A percentile compares a stretch with the other conserved stretches of the same genome.
phyloP scores from a whole-genome alignment of 2,888 invertebrate genomes.

The Tholera decimalis region DNA sequence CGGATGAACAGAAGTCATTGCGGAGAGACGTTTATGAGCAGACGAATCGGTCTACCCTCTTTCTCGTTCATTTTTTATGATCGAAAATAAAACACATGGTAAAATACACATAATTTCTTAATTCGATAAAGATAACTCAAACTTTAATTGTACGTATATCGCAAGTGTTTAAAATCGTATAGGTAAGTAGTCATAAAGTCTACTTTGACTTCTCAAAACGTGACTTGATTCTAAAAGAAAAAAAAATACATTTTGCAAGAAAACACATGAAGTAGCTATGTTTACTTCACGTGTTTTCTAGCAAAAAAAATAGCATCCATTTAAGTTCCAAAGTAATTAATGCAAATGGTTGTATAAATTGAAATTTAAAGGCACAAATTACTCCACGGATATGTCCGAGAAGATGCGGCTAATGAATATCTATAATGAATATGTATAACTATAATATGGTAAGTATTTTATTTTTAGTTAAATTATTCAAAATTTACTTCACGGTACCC shows the following conservation, averaged over 20 bases:
- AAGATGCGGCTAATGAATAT: neutral
- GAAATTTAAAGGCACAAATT: slow-evolving; percentile 14
- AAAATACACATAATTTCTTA: too few relatives aligned
- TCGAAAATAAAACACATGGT: too few relatives aligned
- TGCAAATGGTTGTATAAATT: slow-evolving; percentile 1
- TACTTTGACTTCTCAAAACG: slow-evolving; percentile 2
- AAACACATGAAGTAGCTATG: too few relatives aligned
- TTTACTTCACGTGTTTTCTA: neutral
- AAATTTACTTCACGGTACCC: neutral
- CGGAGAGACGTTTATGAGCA: too few relatives aligned
- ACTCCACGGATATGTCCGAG: neutral
- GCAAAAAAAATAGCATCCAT: neutral
- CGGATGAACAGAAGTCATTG: too few relatives aligned
- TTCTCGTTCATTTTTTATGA: too few relatives aligned
- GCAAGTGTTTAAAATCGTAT: too few relatives aligned
- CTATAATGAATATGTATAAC: too few relatives aligned
- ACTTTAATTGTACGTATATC: too few relatives aligned
- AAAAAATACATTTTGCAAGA: neutral
- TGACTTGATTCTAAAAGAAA: neutral
- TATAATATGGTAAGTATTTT: neutral
- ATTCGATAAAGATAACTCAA: too few relatives aligned
- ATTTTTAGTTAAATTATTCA: slow-evolving; percentile 23
- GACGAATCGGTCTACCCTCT: too few relatives aligned
- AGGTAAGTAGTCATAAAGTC: neutral
- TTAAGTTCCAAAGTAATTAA: neutral